Evolutionary conservation across 2,113 vertebrate species (phyloP), one percentile per base, ranked within the genome.

Genomic region (Nipponia nippon): DNA sequence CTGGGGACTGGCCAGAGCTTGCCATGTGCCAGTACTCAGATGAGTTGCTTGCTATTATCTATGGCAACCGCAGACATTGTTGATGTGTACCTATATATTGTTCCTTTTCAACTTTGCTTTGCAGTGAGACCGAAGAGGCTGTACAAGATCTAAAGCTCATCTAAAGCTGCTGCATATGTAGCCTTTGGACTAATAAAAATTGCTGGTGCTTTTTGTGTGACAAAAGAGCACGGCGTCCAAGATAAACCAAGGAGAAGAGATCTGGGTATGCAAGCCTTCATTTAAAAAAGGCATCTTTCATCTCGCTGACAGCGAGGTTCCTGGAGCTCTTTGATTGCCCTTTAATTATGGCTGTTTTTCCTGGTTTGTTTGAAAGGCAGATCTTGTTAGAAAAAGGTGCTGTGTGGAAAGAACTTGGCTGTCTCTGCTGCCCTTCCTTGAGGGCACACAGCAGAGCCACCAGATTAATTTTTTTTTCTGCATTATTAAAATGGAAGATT

Each of bases 351-450:
- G 62, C 84, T 94, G 87, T 38, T 91, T 96, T 96, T 89, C 97
- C 96, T 96, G 91, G 94, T 95, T 94, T 92, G 89, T 95, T 93
- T 97, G 93, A 95, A 95, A 97, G 93, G 95, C 93, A 95, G 91
- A 95, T 94, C 91, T 96, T 93, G 78, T 95, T 95, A 92, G 93
- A 83, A 96, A 93, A 94, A 94, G 87, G 87, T 86, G 87, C 91
- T 96, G 78, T 82, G 94, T 97, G 75, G 95, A 95, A 97, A 95
- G 87, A 93, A 81, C 89, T 96, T 96, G 94, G 93, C 95, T 96
- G 91, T 72, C 78, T 93, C 83, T 80, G 75, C 93, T 97, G 94
- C 94, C 85, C 93, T 95, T 94, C 91, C 96, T 97, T 93, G 89
- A 97, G 96, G 95, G 95, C 81, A 87, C 14, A 38, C 3, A 1